phyloP scores from a whole-genome alignment of 2,888 invertebrate genomes.

The Dinocampus coccinellae region DNA sequence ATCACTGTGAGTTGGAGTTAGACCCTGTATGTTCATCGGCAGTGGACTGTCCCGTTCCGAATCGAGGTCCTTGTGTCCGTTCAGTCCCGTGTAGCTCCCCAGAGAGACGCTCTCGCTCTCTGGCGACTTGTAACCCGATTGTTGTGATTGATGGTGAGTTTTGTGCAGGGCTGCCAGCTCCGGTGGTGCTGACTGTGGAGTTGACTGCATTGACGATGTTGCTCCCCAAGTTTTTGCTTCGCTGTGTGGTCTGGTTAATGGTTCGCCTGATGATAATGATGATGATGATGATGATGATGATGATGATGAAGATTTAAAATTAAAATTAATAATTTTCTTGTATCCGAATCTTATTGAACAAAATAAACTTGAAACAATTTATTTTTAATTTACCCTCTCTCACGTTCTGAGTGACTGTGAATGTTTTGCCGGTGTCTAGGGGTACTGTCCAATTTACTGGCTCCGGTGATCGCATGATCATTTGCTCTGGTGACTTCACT shows the following conservation, averaged over 20 bases:
- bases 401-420: conserved; percentile 93
- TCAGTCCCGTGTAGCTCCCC: conserved; percentile 64
- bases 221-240: conserved; percentile 85
- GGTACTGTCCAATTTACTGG: conserved; percentile 97
- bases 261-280: conserved; percentile 72
- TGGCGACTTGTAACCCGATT: conserved; percentile 67
- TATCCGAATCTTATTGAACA: neutral
- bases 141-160: conserved; percentile 60
- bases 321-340: too few species aligned
- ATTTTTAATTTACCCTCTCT: conserved; percentile 74
- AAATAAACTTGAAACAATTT: neutral
- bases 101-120: conserved; percentile 68
- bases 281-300: too few species aligned
- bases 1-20: conserved; percentile 53
- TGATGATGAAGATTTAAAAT: neutral
- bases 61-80: conserved; percentile 65
- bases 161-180: conserved; percentile 74
- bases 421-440: conserved; percentile 92
- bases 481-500: conserved; percentile 93
- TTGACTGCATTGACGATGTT: conserved; percentile 75
- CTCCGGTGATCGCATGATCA: conserved; percentile 92
- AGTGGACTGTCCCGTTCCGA: conserved; percentile 65
- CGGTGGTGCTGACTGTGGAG: conserved; percentile 79
- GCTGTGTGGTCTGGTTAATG: conserved; percentile 87
- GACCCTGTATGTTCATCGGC: conserved; percentile 56